Conservation (phyloP, 2,888 invertebrate species). For the Sthenelais limicola region DNA sequence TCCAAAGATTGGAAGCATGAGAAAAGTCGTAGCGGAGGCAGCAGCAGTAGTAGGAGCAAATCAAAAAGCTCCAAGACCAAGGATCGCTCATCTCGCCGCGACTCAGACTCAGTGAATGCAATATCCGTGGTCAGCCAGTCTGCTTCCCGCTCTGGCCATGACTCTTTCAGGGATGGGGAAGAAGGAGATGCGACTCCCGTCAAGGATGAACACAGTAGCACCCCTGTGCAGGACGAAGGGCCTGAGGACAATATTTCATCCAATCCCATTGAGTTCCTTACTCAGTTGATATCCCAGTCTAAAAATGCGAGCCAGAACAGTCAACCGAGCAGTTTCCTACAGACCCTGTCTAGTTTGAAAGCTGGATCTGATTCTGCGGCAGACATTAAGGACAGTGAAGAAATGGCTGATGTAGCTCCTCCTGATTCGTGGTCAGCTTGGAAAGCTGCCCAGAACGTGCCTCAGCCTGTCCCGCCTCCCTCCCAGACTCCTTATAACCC, state of each 20-base stretch:
- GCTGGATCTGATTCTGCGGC: neutral
- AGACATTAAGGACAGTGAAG: neutral
- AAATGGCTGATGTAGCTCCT: neutral
- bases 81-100: too few species aligned
- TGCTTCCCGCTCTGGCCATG: neutral
- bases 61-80: too few species aligned
- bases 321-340: constrained; percentile 8
- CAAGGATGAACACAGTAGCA: constrained; percentile 40
- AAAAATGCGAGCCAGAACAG: constrained; percentile 35
- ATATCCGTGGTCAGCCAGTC: constrained; percentile 31
- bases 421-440: constrained; percentile 28
- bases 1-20: too few species aligned
- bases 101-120: neutral
- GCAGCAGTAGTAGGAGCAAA: too few species aligned
- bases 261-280: constrained; percentile 44
- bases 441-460: constrained; percentile 30
- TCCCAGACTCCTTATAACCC: neutral
- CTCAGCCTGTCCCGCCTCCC: neutral
- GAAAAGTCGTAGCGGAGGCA: too few species aligned
- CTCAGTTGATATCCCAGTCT: constrained; percentile 43
- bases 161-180: constrained; percentile 20
- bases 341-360: constrained; percentile 6
- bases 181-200: constrained; percentile 37
- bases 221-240: constrained; percentile 47
- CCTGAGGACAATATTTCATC: constrained; percentile 31